A percentile compares a stretch with the other conserved stretches of the same genome.
These are phyloP conservation scores for Pristionchus entomophagus DNA, from an alignment of 2,888 invertebrate species.

Conservation along the genomic window DNA sequence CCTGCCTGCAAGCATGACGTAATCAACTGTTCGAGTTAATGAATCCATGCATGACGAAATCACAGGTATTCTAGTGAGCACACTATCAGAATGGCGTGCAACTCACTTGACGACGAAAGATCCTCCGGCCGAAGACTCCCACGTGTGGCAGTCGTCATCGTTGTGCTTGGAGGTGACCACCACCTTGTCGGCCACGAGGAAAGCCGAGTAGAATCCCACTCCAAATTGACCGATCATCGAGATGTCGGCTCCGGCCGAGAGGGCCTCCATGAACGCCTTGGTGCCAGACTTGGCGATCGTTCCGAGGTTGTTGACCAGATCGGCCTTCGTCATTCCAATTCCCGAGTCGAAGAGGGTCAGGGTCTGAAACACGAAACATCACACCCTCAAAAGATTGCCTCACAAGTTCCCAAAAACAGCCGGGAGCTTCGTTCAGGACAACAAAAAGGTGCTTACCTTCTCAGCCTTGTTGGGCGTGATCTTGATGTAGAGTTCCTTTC, in stretches of 20 bases:
- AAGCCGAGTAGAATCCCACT: no score
- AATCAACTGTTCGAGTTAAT: neutral
- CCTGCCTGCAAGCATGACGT: constrained; percentile 56
- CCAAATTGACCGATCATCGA: no score
- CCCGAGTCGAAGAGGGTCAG: constrained; percentile 87
- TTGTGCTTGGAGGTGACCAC: constrained; percentile 95
- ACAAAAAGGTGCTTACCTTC: constrained; percentile 79
- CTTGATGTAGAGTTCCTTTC: constrained; percentile 95
- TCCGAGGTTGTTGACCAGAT: no score
- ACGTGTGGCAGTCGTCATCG: constrained; percentile 96
- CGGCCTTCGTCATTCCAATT: no score
- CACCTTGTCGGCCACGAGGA: constrained; percentile 89
- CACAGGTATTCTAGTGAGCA: no score
- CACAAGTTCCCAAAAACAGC: no score
- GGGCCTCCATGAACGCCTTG: constrained; percentile 99
- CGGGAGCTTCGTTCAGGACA: no score
- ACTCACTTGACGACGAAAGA: constrained; percentile 89
- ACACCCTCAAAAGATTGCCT: neutral
- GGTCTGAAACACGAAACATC: constrained; percentile 78
- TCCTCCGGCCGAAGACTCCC: constrained; percentile 98
- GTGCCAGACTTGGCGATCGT: no score
- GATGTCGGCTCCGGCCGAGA: constrained; percentile 97
- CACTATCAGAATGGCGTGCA: neutral
- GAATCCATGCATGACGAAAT: no score
- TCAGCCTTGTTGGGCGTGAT: constrained; percentile 96